Conservation (phyloP, 2,113 vertebrate genomes). For the Diadophis punctatus region DNA sequence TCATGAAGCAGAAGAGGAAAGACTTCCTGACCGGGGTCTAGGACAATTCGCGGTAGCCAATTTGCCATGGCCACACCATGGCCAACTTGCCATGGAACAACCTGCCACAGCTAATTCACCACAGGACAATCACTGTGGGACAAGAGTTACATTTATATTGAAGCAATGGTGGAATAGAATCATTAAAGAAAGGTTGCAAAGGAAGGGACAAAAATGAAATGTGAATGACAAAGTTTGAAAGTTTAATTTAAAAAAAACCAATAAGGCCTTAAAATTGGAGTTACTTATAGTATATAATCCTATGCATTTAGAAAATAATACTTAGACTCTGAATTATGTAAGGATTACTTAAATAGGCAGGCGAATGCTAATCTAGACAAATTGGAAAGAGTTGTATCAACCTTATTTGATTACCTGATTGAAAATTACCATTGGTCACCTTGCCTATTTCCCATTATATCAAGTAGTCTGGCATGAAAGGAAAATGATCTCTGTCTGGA, state of each 20-base stretch:
- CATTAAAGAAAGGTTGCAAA: not conserved
- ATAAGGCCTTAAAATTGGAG: not conserved
- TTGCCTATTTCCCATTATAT: not conserved
- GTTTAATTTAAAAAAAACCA: not conserved
- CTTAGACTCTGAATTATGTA: no score
- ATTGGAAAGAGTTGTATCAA: not conserved
- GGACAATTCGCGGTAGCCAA: no score
- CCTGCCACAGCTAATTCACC: no score
- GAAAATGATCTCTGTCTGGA: not conserved
- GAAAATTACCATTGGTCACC: not conserved
- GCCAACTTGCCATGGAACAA: no score
- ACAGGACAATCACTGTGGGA: no score
- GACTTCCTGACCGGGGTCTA: not conserved
- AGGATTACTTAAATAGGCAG: not conserved
- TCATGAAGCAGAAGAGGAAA: not conserved
- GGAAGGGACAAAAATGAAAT: not conserved
- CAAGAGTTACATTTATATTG: no score
- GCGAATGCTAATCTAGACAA: not conserved
- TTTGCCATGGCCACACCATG: no score
- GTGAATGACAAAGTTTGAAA: not conserved
- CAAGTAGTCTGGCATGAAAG: not conserved
- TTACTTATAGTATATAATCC: not conserved
- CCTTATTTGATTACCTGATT: not conserved
- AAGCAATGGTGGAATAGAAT: not conserved
- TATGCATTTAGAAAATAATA: no score